Evolutionary conservation across 2,888 invertebrate species (phyloP).

Genomic region (Suillia variegata): DNA sequence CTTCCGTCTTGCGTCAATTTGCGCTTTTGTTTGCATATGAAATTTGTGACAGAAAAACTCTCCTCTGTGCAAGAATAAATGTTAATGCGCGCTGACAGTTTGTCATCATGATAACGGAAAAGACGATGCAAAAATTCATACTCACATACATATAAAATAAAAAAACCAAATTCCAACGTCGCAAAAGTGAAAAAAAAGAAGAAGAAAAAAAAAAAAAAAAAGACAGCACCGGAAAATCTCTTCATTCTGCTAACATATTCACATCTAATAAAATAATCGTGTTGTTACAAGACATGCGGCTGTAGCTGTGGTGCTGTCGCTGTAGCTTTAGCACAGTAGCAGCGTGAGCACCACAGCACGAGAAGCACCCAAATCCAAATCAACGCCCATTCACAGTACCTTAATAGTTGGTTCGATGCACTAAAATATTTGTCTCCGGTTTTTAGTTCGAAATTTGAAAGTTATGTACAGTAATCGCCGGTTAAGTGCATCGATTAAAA

Average conservation of each 20-base stretch:
- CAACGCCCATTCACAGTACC: too few relatives aligned
- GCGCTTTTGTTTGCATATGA: conserved; percentile 19
- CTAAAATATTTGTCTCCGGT: too few relatives aligned
- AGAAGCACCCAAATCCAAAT: background rate
- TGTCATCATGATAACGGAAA: conserved; percentile 25
- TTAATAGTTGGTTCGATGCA: too few relatives aligned
- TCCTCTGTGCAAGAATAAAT: conserved; percentile 51
- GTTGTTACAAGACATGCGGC: conserved; percentile 13
- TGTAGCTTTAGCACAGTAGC: background rate
- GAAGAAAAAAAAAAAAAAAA: conserved; percentile 4
- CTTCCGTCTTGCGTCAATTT: background rate
- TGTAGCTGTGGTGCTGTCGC: background rate
- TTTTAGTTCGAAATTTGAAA: too few relatives aligned
- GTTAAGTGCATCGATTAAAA: too few relatives aligned
- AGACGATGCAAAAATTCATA: conserved; percentile 2
- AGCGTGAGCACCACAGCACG: background rate
- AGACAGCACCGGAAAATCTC: background rate
- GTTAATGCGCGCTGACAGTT: conserved; percentile 42
- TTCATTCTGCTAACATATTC: conserved; percentile 10
- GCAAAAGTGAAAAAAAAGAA: background rate
- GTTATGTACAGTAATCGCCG: too few relatives aligned
- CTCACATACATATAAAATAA: conserved; percentile 18
- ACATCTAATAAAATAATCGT: conserved; percentile 17
- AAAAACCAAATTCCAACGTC: conserved; percentile 15
- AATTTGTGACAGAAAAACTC: conserved; percentile 19